Base-by-base conservation (phyloP, 2,113 vertebrate genomes). In the Epinephelus fuscoguttatus region DNA sequence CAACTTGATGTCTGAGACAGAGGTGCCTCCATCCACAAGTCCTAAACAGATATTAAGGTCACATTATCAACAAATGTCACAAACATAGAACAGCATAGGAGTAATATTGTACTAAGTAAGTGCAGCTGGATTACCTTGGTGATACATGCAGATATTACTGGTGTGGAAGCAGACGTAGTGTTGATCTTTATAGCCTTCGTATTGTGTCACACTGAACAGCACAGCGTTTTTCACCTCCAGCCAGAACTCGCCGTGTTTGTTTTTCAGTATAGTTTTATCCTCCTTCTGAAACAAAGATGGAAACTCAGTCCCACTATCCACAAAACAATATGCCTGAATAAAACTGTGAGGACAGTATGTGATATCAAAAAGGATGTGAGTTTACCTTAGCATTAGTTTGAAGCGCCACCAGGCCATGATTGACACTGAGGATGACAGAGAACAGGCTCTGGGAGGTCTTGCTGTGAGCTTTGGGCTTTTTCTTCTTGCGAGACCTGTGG, bases 171-270 rank as follows among this genome's bases (percentile, higher is more conserved):
- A 99, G 86, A 99, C 88, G 70, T 97, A 99, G 91, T 99, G 98
- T 80, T 97, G 97, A 89, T 99, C 98, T 81, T 98, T 98, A 80
- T 95, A 97, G 47, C 98, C 98, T 92, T 99, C 97, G 1, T 99
- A 98, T 75, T 96, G 97, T 0, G 95, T 97, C 60, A 99, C 98
- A 0, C 96, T 97, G 80, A 99, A 99, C 23, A 99, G 91, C 0
- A 97, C 97, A 0, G 97, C 96, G 21, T 91, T 95, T 77, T 93
- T 97, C 89, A 99, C 95, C 72, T 99, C 98, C 12, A 98, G 49
- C 98, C 98, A 99, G 94, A 99, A 98, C 93, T 99, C 98, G 0
- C 97, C 98, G 0, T 98, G 97, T 82, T 97, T 97, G 92, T 96
- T 96, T 93, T 96, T 96, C 80, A 97, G 21, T 1, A 93, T 60